Conservation (phyloP, 2,113 vertebrate species). For the Stigmatopora argus region DNA sequence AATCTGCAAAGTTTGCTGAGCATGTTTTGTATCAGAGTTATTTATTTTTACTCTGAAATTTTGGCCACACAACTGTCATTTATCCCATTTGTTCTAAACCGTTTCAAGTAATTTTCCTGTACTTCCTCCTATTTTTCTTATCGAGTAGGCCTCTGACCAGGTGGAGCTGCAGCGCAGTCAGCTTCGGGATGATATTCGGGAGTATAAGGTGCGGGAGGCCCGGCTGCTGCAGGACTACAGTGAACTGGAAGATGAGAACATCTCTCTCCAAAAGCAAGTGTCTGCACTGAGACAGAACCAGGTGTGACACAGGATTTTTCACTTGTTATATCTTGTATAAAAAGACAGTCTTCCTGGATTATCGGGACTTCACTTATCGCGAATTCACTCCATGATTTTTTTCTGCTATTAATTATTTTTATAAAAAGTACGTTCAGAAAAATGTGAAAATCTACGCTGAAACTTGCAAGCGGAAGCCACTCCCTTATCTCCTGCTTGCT, state of each 20-base stretch:
- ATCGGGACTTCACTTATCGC: too few relatives aligned
- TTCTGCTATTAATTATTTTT: too few relatives aligned
- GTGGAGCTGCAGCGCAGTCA: slow-evolving; percentile 84
- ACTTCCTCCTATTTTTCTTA: neutral
- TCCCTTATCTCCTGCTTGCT: too few relatives aligned
- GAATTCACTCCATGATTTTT: too few relatives aligned
- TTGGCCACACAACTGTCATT: neutral
- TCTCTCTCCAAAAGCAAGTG: slow-evolving; percentile 95
- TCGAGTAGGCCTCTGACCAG: slow-evolving; percentile 79
- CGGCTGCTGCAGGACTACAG: slow-evolving; percentile 93
- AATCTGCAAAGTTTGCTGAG: too few relatives aligned
- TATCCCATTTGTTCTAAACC: neutral
- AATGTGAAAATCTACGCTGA: too few relatives aligned
- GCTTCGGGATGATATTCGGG: slow-evolving; percentile 91
- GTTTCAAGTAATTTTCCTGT: slow-evolving; percentile 3
- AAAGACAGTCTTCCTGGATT: neutral
- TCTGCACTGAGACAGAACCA: slow-evolving; percentile 91
- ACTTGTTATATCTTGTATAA: neutral
- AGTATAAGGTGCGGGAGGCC: slow-evolving; percentile 91
- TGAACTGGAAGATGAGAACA: slow-evolving; percentile 97
- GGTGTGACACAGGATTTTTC: slow-evolving; percentile 58
- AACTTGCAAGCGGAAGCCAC: too few relatives aligned
- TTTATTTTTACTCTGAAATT: neutral
- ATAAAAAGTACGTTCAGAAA: too few relatives aligned
- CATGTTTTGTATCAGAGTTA: neutral